Conservation (phyloP, 1,140 invertebrate species). For the honey bee (Apis mellifera) region DNA sequence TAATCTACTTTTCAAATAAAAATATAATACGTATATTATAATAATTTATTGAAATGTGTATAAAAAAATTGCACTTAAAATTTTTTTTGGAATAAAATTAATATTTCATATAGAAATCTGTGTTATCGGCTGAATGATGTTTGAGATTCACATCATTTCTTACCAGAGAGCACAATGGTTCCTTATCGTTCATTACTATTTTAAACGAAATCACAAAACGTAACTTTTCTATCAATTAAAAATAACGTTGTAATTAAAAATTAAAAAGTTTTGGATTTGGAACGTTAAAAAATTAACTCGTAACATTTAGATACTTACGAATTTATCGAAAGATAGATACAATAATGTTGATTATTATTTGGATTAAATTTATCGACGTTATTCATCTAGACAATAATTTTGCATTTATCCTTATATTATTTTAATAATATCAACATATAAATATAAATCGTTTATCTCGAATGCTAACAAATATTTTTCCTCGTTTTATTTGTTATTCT, state of each 20-base stretch:
- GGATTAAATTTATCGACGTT: not conserved
- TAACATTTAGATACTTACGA: not conserved
- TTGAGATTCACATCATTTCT: slow-evolving; percentile 9
- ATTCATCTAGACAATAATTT: not conserved
- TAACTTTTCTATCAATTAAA: not conserved
- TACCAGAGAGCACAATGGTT: slow-evolving; percentile 48
- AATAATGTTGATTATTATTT: not conserved
- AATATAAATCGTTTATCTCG: not conserved
- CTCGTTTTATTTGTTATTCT: not conserved
- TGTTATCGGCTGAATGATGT: slow-evolving; percentile 47
- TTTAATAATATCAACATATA: not conserved
- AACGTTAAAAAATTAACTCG: not conserved
- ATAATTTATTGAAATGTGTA: not conserved
- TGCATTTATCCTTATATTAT: too few relatives aligned
- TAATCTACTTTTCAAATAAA: not conserved
- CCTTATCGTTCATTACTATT: not conserved
- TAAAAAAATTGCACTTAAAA: too few relatives aligned
- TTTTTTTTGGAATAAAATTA: not conserved
- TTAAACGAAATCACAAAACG: not conserved
- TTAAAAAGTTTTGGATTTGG: not conserved
- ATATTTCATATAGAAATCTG: slow-evolving; percentile 17
- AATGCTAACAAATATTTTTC: not conserved
- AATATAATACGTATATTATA: not conserved
- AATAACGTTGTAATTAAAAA: not conserved
- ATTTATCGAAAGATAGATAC: not conserved